Conservation (phyloP, 37 sponge, comb jelly and placozoan species). For the Agelas oroides region DNA sequence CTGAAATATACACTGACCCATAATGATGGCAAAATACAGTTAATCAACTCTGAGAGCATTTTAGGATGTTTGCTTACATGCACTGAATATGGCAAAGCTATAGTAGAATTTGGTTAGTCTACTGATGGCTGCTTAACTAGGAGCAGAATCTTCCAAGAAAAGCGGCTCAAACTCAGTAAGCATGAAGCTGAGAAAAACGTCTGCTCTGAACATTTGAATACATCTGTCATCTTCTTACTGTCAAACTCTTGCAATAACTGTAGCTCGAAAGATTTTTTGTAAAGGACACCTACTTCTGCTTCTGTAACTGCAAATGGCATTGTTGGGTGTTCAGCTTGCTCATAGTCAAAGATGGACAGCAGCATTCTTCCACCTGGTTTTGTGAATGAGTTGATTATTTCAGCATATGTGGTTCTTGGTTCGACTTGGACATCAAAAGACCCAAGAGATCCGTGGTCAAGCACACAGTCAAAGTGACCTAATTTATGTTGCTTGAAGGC, state of each 20-base stretch:
- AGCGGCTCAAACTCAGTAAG: neutral
- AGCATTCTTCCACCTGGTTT: conserved; percentile 7
- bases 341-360: neutral
- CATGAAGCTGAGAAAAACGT: too few species aligned
- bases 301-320: conserved; percentile 2
- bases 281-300: neutral
- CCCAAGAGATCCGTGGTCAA: neutral
- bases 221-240: too few species aligned
- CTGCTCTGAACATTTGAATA: too few species aligned
- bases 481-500: neutral
- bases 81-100: too few species aligned
- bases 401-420: neutral
- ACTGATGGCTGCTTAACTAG: neutral
- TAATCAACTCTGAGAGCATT: too few species aligned
- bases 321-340: neutral
- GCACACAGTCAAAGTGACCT: neutral
- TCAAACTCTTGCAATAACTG: neutral
- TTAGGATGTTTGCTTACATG: too few species aligned
- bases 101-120: too few species aligned
- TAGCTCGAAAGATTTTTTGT: neutral
- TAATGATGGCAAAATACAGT: too few species aligned
- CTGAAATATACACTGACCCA: too few species aligned
- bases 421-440: neutral
- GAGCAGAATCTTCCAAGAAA: neutral
- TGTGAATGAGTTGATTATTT: neutral